Conservation (phyloP, 2,888 invertebrate species). For the Myopa tessellatipennis region DNA sequence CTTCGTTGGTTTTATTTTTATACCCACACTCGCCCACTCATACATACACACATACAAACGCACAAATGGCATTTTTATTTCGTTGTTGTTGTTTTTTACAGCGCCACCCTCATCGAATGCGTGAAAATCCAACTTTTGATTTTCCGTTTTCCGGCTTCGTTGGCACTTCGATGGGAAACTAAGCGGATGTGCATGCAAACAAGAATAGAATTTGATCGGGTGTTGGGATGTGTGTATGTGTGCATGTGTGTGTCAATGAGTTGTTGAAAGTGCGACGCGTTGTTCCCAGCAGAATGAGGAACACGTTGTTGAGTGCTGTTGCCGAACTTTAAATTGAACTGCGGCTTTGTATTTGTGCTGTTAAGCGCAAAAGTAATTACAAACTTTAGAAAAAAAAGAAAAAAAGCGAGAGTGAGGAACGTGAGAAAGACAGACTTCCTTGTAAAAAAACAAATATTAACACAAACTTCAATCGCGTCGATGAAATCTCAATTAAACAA, state of each 20-base stretch:
- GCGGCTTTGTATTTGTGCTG: neutral
- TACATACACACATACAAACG: neutral
- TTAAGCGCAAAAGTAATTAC: too few species aligned
- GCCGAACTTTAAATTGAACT: neutral
- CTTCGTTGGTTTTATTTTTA: neutral
- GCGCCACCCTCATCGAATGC: neutral
- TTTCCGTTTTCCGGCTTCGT: constrained; percentile 24
- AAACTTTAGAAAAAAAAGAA: too few species aligned
- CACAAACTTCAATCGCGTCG: too few species aligned
- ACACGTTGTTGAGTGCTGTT: neutral
- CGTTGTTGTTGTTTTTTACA: neutral
- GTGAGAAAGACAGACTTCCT: too few species aligned
- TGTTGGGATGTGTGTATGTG: neutral
- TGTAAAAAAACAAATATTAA: too few species aligned
- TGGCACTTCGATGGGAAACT: neutral
- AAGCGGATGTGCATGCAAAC: constrained; percentile 6
- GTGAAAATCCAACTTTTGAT: constrained; percentile 3
- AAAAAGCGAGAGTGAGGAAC: too few species aligned
- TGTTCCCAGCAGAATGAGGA: neutral
- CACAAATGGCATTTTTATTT: neutral
- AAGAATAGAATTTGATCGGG: neutral
- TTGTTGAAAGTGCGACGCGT: neutral
- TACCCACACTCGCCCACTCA: neutral
- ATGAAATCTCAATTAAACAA: too few species aligned
- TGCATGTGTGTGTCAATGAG: neutral